Evolutionary conservation across 2,888 invertebrate species (phyloP).

Genomic region (Thymelicus acteon): DNA sequence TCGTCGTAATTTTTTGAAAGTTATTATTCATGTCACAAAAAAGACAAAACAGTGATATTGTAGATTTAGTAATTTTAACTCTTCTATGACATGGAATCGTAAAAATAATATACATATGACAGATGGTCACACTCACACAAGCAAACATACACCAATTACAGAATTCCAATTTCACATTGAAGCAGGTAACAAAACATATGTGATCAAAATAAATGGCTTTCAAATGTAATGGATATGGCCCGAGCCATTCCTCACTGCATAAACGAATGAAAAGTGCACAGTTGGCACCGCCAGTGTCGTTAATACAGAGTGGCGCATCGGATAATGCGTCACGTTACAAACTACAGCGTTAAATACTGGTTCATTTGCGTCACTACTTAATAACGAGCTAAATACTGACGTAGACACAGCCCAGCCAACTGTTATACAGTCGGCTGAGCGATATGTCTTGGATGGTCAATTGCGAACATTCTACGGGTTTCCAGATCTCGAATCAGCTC

Average conservation of each 20-base stretch:
- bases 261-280: slow-evolving; percentile 10
- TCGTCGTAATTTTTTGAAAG: too few species aligned
- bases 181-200: neutral
- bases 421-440: neutral
- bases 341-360: slow-evolving; percentile 10
- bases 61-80: too few species aligned
- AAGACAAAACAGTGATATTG: too few species aligned
- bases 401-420: neutral
- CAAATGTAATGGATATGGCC: neutral
- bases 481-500: too few species aligned
- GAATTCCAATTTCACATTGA: too few species aligned
- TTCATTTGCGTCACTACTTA: neutral
- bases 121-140: too few species aligned
- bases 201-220: neutral
- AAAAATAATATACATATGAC: too few species aligned
- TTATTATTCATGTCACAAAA: too few species aligned
- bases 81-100: too few species aligned
- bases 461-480: too few species aligned
- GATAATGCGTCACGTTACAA: slow-evolving; percentile 19
- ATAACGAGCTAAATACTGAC: neutral
- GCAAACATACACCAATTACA: too few species aligned
- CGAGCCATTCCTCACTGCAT: neutral
- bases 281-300: slow-evolving; percentile 16
- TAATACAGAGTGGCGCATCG: slow-evolving; percentile 3
- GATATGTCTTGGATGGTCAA: too few species aligned